A percentile compares a stretch with the other conserved stretches of the same genome.
Conservation (phyloP, 2,888 invertebrate species). For the Prosopocoilus inquinatus region DNA sequence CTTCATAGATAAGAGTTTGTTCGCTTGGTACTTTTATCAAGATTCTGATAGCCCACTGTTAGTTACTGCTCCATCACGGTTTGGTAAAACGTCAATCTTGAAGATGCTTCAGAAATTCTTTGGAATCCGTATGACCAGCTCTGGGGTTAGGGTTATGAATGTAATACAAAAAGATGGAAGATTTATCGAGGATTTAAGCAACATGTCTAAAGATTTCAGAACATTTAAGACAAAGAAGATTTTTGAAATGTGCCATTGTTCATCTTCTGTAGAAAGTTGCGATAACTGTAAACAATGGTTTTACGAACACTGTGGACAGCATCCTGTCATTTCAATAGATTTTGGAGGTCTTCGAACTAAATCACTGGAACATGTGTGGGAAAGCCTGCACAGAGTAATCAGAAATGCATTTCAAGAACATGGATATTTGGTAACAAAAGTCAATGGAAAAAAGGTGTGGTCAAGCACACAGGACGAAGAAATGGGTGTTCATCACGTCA, state of each 20-base stretch:
- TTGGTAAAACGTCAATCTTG: conserved; percentile 5
- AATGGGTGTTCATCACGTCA: too few species aligned
- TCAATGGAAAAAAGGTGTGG: too few species aligned
- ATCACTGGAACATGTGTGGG: too few species aligned
- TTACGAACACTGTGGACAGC: too few species aligned
- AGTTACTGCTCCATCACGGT: not conserved
- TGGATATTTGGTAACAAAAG: too few species aligned
- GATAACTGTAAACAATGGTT: not conserved
- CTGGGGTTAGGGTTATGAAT: conserved; percentile 2
- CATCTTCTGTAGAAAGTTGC: not conserved
- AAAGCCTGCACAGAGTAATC: too few species aligned
- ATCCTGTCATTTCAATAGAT: too few species aligned
- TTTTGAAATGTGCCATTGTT: conserved; percentile 6
- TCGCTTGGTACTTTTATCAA: not conserved
- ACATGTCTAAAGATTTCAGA: not conserved
- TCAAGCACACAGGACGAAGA: too few species aligned
- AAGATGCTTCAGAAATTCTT: conserved; percentile 9
- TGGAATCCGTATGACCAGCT: not conserved
- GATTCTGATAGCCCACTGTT: not conserved
- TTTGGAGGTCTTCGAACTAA: too few species aligned
- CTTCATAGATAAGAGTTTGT: conserved; percentile 2
- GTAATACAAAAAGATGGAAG: conserved; percentile 6
- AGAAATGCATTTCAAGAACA: too few species aligned
- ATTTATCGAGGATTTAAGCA: conserved; percentile 5
- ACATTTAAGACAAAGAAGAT: not conserved